Conservation (phyloP, 1,140 invertebrate species). For the Drusus annulatus region DNA sequence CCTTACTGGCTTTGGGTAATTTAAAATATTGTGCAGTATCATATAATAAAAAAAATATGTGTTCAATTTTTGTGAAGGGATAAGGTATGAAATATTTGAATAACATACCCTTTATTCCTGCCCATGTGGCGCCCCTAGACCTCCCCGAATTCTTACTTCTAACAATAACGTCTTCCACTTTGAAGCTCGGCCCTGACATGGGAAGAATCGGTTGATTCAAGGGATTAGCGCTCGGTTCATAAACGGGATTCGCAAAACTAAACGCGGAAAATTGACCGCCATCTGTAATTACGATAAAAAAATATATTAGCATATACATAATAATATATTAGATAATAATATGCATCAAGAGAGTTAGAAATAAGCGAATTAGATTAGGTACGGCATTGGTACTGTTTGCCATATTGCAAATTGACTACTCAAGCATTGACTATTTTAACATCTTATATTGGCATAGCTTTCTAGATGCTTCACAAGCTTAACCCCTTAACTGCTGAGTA, state of each 20-base stretch:
- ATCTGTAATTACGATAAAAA: slow-evolving; percentile 60
- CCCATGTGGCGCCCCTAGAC: slow-evolving; percentile 72
- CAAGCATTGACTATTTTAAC: too few relatives aligned
- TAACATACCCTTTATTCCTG: slow-evolving; percentile 75
- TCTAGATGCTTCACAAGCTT: not conserved
- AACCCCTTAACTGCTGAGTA: not conserved
- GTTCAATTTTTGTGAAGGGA: too few relatives aligned
- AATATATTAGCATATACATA: too few relatives aligned
- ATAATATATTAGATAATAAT: too few relatives aligned
- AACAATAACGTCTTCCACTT: slow-evolving; percentile 86
- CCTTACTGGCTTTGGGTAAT: too few relatives aligned
- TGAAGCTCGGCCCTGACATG: slow-evolving; percentile 74
- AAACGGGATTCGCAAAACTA: slow-evolving; percentile 86
- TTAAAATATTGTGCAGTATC: too few relatives aligned
- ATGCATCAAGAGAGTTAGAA: too few relatives aligned
- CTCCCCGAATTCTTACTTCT: slow-evolving; percentile 73
- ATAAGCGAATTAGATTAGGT: too few relatives aligned
- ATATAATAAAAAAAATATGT: too few relatives aligned
- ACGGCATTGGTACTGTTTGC: too few relatives aligned
- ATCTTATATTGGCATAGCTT: too few relatives aligned
- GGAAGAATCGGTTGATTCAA: slow-evolving; percentile 64
- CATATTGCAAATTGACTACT: too few relatives aligned
- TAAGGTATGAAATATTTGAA: not conserved
- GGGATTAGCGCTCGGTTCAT: slow-evolving; percentile 77
- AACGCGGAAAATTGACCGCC: slow-evolving; percentile 73